Evolutionary conservation across 1,140 invertebrate species (phyloP).

Genomic region (Vanessa tameamea): DNA sequence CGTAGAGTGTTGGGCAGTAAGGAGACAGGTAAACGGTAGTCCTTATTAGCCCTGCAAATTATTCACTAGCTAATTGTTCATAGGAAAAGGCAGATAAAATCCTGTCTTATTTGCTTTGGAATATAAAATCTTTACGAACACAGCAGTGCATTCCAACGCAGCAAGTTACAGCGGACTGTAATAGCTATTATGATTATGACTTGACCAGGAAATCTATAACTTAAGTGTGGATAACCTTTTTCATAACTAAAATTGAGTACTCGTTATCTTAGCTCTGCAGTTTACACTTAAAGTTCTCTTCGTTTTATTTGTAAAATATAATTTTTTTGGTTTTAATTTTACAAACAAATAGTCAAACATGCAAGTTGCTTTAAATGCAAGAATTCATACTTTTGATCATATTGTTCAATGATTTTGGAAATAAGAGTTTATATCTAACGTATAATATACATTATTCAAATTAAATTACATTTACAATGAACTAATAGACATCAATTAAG

Average conservation of each 20-base stretch:
- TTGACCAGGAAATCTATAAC: background rate
- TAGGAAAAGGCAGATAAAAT: conserved; percentile 10
- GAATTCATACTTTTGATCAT: no score
- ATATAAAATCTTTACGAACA: background rate
- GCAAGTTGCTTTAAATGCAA: no score
- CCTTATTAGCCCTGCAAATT: conserved; percentile 72
- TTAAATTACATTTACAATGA: no score
- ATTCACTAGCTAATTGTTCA: conserved; percentile 43
- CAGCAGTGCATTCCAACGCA: conserved; percentile 2
- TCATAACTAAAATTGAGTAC: background rate
- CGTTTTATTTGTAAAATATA: no score
- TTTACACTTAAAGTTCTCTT: no score
- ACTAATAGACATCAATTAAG: no score
- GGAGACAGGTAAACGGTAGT: conserved; percentile 70
- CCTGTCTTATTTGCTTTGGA: conserved; percentile 3
- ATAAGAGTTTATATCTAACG: no score
- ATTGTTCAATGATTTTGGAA: no score
- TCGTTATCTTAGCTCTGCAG: no score
- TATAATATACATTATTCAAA: no score
- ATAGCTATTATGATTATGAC: background rate
- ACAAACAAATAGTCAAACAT: no score
- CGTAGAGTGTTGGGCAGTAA: conserved; percentile 72
- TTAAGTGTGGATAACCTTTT: background rate
- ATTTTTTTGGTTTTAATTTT: no score
- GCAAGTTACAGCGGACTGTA: background rate